A percentile compares a stretch with the other conserved stretches of the same genome.
These are phyloP conservation scores for Cinclus mexicanus DNA, from an alignment of 2,113 vertebrate species.

Conservation along the genomic window DNA sequence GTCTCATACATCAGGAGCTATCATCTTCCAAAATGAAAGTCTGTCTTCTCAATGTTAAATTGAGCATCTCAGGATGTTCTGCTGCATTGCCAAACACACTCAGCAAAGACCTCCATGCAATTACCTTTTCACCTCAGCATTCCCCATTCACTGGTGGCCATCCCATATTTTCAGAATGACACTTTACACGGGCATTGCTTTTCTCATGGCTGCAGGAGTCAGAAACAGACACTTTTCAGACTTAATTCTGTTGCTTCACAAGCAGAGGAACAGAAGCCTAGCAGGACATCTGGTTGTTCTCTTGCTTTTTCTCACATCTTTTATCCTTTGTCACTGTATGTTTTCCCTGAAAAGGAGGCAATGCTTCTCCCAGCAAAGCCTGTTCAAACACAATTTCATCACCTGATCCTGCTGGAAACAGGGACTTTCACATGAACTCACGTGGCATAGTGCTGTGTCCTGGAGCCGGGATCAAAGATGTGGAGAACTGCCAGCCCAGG, in stretches of 20 bases:
- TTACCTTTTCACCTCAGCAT: not conserved
- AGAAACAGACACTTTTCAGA: not conserved
- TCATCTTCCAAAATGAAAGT: not conserved
- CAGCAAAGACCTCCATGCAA: not conserved
- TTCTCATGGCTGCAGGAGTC: not conserved
- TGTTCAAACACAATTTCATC: not conserved
- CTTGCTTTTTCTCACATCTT: not conserved
- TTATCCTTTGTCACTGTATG: not conserved
- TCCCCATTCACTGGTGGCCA: not conserved
- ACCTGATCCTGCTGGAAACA: not conserved
- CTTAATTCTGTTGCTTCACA: not conserved
- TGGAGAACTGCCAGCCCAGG: not conserved
- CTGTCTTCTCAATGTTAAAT: not conserved
- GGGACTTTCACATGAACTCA: rapidly evolving
- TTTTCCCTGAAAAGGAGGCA: not conserved
- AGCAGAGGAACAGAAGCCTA: not conserved
- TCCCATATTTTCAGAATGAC: not conserved
- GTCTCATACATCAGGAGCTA: not conserved
- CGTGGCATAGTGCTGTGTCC: not conserved
- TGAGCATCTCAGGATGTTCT: not conserved
- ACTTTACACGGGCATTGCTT: not conserved
- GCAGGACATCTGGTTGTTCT: not conserved
- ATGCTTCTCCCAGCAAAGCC: not conserved
- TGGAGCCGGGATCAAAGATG: not conserved
- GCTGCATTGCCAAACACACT: not conserved